Base-by-base conservation (phyloP, 2,797 vertebrate genomes). In the Martes flavigula region DNA sequence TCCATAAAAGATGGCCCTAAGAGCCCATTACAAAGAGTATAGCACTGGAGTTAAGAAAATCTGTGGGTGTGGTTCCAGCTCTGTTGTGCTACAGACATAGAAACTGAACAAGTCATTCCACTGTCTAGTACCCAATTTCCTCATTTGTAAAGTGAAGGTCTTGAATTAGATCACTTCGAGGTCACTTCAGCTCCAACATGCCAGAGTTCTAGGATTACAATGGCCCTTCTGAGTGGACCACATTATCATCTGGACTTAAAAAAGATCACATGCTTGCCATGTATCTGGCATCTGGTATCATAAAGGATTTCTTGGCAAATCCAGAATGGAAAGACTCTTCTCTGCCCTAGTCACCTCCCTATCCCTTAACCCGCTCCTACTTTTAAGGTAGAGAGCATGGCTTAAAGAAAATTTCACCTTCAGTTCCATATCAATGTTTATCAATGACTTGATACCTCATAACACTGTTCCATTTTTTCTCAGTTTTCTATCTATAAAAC, bases 101-200 rank as follows among this genome's bases (percentile, higher is more conserved):
- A n/a, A 87, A 77, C 78, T 75, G 60, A 66, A n/a, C 20, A 66
- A 56, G 15, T 94, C 73, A 72, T n/a, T 96, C 48, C 18, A 32
- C 70, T 56, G 1, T 35, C 72, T 92, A 35, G 10, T 35, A 73
- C 30, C 73, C n/a, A 83, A 12, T 86, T 92, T 91, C 77, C 10
- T 79, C 68, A 77, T 77, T 40, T 94, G 38, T 86, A 60, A 96
- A 97, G 90, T 51, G 43, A 88, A 94, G 5, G 8, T 83, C 60
- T 82, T 83, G 54, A 94, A 79, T 32, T 30, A 83, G n/a, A 30
- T n/a, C 40, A 79, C 81, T 95, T 79, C 1, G n/a, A 92, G 35
- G 38, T 43, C 82, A 77, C 30, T 5, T 81, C 48, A 73, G 30
- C 38, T 92, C 81, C 17, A 54, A 32, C 18, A 56, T 20, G 40